A percentile compares a stretch with the other conserved stretches of the same genome.
phyloP scores from a whole-genome alignment of 1,140 invertebrate species.

The Anagrus nilaparvatae region DNA sequence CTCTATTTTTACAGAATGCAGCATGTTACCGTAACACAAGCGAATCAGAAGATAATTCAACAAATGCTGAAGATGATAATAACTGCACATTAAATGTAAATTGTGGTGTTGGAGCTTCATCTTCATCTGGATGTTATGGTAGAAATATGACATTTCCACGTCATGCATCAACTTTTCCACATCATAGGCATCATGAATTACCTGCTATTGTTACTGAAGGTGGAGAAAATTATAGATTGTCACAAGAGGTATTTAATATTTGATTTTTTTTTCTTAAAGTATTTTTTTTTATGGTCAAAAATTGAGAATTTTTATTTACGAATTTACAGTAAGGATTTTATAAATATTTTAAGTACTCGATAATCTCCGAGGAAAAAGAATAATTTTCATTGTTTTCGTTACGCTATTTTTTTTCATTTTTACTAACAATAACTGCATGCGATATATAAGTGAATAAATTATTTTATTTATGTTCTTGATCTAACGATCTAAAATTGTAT shows the following conservation, averaged over 20 bases:
- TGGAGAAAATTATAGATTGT: constrained; percentile 45
- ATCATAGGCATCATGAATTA: constrained; percentile 43
- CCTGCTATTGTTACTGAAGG: constrained; percentile 53
- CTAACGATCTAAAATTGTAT: no score
- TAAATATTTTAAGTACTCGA: no score
- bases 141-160: constrained; percentile 53
- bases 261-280: no score
- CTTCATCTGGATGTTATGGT: constrained; percentile 39
- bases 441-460: no score
- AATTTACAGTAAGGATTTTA: no score
- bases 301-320: no score
- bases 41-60: constrained; percentile 37
- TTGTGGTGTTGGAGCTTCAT: constrained; percentile 15
- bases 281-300: no score
- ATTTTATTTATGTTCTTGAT: no score
- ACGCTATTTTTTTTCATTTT: no score
- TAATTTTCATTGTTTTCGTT: no score
- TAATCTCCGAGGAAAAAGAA: no score
- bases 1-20: constrained; percentile 37
- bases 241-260: constrained; percentile 38
- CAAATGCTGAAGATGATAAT: constrained; percentile 29
- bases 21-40: constrained; percentile 39
- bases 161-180: constrained; percentile 30
- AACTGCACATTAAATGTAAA: constrained; percentile 19
- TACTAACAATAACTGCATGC: no score